Base-by-base conservation (phyloP, 2,888 invertebrate species). In the Napeogenes sylphis region DNA sequence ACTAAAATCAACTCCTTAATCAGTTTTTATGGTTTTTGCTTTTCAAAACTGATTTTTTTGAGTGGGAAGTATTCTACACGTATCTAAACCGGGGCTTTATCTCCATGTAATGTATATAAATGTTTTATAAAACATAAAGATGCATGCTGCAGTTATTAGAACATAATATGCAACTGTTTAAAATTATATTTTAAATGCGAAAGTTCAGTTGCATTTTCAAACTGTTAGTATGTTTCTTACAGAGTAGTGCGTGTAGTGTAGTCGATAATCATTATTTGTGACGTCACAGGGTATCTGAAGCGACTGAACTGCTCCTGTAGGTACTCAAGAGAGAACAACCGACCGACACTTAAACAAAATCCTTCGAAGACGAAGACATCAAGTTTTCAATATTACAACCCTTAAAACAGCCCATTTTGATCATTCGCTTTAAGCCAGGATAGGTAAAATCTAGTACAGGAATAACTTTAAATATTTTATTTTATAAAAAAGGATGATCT, bases 321-420 rank as follows among this genome's bases (percentile, higher is more conserved):
- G 4, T 35, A 35, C 35, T 35, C 35, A 6, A 51, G 30, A 30
- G 51, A 51, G 51, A 8, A 51, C 51, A 51, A 51, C 51, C 12
- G 51, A 30, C 21, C 51, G 47, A 47, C 51, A 51, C 21, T 30
- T 30, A 8, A 51, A 30, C 42, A 8, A 30, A 30, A 10, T 30
- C 51, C 51, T 51, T 30, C 51, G 8, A 51, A 30, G 30, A 51
- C 51, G 21, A 30, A 51, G 30, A 51, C 30, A n/a, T 51, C 51
- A 51, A 51, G 51, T 51, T 51, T 51, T 30, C 21, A 51, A 12
- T 51, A 12, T 30, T 51, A 30, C 30, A 51, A 47, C 14, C 13
- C 47, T 47, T n/a, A 47, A 47, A 47, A 13, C 6, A 13, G 13
- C 12, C 47, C 47, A 13, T 47, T 47, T 47, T 47, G 47, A 47